Evolutionary conservation across 2,113 vertebrate genomes (phyloP), one percentile per base, ranked within the genome.

Genomic region (Thymallus thymallus): DNA sequence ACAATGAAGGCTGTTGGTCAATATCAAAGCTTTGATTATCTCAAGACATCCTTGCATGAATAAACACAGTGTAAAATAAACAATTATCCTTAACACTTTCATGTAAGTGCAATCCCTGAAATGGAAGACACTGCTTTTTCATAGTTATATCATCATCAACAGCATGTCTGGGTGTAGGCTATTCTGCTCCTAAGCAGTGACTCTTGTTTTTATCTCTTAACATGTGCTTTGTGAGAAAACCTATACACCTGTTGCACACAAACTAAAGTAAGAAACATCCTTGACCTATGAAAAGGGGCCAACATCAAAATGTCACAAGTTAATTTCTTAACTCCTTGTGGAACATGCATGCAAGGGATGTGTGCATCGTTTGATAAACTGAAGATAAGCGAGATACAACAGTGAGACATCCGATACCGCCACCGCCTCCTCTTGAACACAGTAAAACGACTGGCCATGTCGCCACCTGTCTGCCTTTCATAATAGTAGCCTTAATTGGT

Each of bases 231-330:
- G 60, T 64, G 58, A 26, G 45, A 69, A 30, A 45, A 72, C 51
- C 48, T 30, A 63, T 32, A 71, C 68, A 76, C 75, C 46, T 58
- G 75, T 64, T 64, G 68, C 73, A 68, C 48, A 60, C 22, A 55
- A 65, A 60, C 26, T 48, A 76, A 56, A 30, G 45, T 51, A 56
- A 76, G 29, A 66, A 58, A 46, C 55, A 75, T 61, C 61, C 48
- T 70, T 69, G 74, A 77, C 83, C 80, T 79, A 76, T 66, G 66
- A 63, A 69, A 63, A 77, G 63, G 56, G 41, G 41, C 55, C 35
- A 58, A 23, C 61, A 72, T 72, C 23, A 68, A 70, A 45, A 29
- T 61, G 66, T 58, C 48, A 23, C 16, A 56, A 74, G 66, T 58
- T 72, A 62, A 67, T 64, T 51, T 56, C 32, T 55, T n/a, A 64